phyloP scores from a whole-genome alignment of 2,113 vertebrate genomes.

The Dryoscopus gambensis region DNA sequence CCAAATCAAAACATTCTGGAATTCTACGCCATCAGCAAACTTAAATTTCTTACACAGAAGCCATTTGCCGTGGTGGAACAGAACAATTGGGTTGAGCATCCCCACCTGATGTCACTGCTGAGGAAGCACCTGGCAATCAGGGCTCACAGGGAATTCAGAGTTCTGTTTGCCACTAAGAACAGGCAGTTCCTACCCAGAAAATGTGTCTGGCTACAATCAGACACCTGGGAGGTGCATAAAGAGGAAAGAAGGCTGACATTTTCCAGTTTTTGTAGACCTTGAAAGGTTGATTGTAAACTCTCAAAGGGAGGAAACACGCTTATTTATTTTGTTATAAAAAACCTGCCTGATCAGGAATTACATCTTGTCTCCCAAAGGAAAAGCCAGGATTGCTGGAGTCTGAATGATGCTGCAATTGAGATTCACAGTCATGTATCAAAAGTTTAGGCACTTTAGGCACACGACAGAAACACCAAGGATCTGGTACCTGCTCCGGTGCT shows the following conservation, averaged over 20 bases:
- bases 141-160: background rate
- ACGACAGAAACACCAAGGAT: background rate
- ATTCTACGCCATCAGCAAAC: background rate
- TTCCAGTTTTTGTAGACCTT: background rate
- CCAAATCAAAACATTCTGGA: background rate
- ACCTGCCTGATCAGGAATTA: background rate
- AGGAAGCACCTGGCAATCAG: background rate
- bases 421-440: background rate
- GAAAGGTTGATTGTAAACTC: background rate
- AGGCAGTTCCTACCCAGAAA: background rate
- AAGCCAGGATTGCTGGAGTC: background rate
- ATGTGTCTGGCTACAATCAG: background rate
- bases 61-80: background rate
- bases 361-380: background rate
- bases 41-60: background rate
- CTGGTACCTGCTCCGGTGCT: slow-evolving; percentile 84
- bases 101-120: background rate
- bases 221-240: background rate
- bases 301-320: background rate
- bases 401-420: background rate
- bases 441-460: background rate
- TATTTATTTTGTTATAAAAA: background rate
- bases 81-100: background rate
- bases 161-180: background rate
- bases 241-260: background rate